Percentiles rank a stretch among this genome's conserved stretches.
These are phyloP conservation scores for Panagrolaimus sp. DNA, from an alignment of 1,140 invertebrate species.

Conservation along the genomic window DNA sequence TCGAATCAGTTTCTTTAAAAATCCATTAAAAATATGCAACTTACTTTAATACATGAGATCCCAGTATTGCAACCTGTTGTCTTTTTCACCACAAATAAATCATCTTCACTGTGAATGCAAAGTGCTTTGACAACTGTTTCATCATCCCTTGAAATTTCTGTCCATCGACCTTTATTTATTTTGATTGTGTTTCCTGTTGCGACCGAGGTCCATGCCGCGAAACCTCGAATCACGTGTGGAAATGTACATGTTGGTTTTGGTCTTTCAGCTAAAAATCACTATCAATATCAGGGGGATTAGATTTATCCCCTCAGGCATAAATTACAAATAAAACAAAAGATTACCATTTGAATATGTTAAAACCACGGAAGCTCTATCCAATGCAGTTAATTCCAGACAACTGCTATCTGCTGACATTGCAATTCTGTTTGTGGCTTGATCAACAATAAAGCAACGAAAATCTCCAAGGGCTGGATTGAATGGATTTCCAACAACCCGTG, in stretches of 20 bases:
- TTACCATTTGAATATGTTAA: not conserved
- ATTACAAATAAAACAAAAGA: no score
- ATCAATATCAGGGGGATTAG: no score
- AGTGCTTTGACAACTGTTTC: constrained; percentile 3
- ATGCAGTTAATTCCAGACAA: not conserved
- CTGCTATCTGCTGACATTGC: constrained; percentile 10
- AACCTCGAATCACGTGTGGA: not conserved
- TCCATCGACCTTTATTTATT: not conserved
- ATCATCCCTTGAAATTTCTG: not conserved
- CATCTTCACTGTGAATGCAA: not conserved
- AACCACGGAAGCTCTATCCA: not conserved
- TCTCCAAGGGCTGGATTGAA: not conserved
- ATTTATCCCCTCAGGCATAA: no score
- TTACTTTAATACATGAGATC: not conserved
- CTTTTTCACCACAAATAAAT: not conserved
- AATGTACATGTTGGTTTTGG: not conserved
- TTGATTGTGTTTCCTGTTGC: not conserved
- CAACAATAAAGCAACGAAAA: constrained; percentile 7
- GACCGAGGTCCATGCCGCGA: not conserved
- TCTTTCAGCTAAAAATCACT: not conserved
- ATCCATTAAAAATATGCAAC: no score
- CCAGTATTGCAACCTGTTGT: not conserved
- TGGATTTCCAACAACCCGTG: not conserved
- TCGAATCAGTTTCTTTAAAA: no score
- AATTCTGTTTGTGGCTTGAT: constrained; percentile 1